A percentile compares a stretch with the other conserved stretches of the same genome.
Evolutionary conservation across 2,113 vertebrate species (phyloP).

Genomic region (Gallinago jamesoni): DNA sequence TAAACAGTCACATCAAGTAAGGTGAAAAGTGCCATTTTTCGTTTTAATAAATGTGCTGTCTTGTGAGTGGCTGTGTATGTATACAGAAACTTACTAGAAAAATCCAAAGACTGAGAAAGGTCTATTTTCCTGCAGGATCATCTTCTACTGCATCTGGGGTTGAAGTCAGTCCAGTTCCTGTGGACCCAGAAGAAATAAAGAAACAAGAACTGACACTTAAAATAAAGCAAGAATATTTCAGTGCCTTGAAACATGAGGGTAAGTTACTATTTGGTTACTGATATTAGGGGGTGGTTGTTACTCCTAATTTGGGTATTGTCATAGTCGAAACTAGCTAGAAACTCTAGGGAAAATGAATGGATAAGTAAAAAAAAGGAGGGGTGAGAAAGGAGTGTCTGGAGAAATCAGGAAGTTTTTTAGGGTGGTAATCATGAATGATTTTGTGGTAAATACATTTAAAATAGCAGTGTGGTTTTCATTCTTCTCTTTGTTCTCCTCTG

Average conservation of each 20-base stretch:
- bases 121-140: slow-evolving; percentile 44
- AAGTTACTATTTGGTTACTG: neutral
- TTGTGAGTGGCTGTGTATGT: neutral
- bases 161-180: slow-evolving; percentile 1
- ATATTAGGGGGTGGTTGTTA: neutral
- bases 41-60: neutral
- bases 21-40: neutral
- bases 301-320: neutral
- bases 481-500: neutral
- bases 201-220: slow-evolving; percentile 67
- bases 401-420: neutral
- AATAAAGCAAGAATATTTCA: slow-evolving; percentile 80
- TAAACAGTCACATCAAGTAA: neutral
- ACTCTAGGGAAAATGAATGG: neutral
- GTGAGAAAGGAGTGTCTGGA: neutral
- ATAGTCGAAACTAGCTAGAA: neutral
- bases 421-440: neutral
- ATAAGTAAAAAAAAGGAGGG: neutral
- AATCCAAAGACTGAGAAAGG: neutral
- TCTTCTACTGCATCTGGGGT: neutral
- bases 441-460: neutral
- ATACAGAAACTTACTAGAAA: neutral
- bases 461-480: neutral
- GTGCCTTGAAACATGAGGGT: slow-evolving; percentile 86
- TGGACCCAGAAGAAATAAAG: slow-evolving; percentile 58